Evolutionary conservation across 2,797 vertebrate species (phyloP).

Genomic region (Carcharodon carcharias): DNA sequence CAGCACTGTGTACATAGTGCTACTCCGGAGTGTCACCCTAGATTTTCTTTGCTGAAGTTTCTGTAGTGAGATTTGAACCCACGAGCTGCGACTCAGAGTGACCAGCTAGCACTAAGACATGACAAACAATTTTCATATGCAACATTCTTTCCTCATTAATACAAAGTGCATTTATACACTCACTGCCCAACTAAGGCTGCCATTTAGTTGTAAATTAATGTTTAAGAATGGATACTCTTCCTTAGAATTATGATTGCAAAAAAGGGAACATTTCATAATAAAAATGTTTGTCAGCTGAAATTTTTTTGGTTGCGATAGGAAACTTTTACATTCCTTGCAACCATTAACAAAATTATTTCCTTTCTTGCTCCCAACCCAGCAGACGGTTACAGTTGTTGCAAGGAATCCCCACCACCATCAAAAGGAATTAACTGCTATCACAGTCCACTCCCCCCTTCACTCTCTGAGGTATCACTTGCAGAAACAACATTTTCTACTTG

Average conservation of each 20-base stretch:
- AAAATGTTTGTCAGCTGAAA: neutral
- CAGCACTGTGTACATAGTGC: neutral
- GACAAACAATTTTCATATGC: neutral
- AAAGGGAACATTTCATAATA: neutral
- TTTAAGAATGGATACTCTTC: neutral
- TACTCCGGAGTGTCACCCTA: neutral
- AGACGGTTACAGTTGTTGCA: neutral
- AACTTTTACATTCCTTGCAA: neutral
- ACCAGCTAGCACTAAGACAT: neutral
- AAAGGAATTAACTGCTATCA: neutral
- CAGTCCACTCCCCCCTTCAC: neutral
- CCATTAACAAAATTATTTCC: neutral
- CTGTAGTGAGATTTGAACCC: neutral
- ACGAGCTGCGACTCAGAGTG: neutral
- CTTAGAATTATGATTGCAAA: neutral
- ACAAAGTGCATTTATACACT: neutral
- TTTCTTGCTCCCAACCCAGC: neutral
- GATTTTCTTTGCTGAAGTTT: neutral
- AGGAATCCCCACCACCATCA: neutral
- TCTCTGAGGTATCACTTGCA: neutral
- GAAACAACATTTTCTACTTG: neutral
- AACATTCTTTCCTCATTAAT: neutral
- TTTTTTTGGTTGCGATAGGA: neutral
- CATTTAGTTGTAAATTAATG: neutral
- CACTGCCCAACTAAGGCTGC: neutral